Base-by-base conservation (phyloP, 2,797 vertebrate species). In the Chelmon rostratus region DNA sequence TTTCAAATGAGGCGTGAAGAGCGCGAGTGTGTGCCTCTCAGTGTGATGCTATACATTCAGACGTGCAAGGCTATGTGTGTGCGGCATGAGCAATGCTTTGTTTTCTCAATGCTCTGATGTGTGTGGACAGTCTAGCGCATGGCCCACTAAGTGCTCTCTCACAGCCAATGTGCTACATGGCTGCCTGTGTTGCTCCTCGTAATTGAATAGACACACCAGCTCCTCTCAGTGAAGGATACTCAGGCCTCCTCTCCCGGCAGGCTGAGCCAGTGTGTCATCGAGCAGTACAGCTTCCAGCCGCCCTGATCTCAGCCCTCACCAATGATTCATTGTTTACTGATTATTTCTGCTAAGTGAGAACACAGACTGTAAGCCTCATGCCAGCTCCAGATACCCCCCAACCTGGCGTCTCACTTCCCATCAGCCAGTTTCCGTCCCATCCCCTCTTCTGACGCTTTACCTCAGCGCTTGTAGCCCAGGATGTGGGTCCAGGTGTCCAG, bases 1-100 rank as follows among this genome's bases (percentile, higher is more conserved):
- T 95, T 94, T 94, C 86, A 94, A 95, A 95, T 95, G 92, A 94
- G 91, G 90, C 87, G 85, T 94, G 92, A 94, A 93, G 92, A 91
- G 87, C 79, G 65, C 25, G 38, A 86, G 83, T 53, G 79, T 74
- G 85, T 37, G 66, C 76, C 61, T 84, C 77, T 84, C 11, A 12
- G 78, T 83, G 89, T 81, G 87, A 88, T 72, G 84, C 71, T 86
- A 85, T 91, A 92, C 72, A 52, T 92, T 86, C 52, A 74, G 89
- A 88, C 79, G 71, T 84, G 85, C 86, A 65, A 42, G 86, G 76
- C 35, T 78, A 21, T 89, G 82, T 81, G 80, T 81, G 59, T 81
- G 66, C 37, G 73, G 53, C 35, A 49, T 73, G 72, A 76, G 84
- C 68, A 19, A 62, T 38, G 78, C 88, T 90, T 91, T 92, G 88